Conservation (phyloP, 2,888 invertebrate species). For the Caenorhabditis doughertyi region DNA sequence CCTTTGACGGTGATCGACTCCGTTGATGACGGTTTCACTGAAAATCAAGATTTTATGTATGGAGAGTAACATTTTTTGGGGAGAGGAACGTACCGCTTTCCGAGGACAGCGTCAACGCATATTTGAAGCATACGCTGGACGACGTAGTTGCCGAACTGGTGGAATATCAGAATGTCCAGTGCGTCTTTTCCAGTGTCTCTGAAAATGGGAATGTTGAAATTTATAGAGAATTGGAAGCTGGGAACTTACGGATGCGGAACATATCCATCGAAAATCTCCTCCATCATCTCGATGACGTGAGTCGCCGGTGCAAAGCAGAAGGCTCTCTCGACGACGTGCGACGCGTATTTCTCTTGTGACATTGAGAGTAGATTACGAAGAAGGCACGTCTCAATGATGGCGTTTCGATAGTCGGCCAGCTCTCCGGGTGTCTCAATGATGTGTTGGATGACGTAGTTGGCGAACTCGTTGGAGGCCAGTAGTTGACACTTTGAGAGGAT, state of each 20-base stretch:
- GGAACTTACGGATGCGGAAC: constrained; percentile 72
- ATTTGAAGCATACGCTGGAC: constrained; percentile 77
- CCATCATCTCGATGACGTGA: constrained; percentile 73
- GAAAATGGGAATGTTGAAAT: not conserved
- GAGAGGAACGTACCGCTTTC: not conserved
- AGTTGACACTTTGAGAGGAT: constrained; percentile 58
- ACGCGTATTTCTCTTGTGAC: constrained; percentile 80
- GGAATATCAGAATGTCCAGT: constrained; percentile 79
- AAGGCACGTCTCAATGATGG: constrained; percentile 74
- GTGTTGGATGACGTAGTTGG: constrained; percentile 81
- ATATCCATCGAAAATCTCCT: constrained; percentile 79
- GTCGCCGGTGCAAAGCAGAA: constrained; percentile 69
- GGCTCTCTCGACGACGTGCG: constrained; percentile 80
- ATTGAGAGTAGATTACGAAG: constrained; percentile 76
- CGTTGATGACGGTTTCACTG: constrained; percentile 8
- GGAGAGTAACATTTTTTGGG: not conserved
- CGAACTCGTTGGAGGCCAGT: constrained; percentile 77
- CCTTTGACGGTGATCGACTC: constrained; percentile 1
- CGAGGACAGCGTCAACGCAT: not conserved
- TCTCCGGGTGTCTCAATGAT: constrained; percentile 66
- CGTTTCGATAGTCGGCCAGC: constrained; percentile 68
- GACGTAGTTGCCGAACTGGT: constrained; percentile 82
- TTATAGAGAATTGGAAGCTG: not conserved
- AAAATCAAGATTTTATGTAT: not conserved
- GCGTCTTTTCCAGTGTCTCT: constrained; percentile 74